Evolutionary conservation across 23 tunicate genomes (phyloP).

Genomic region (Oikopleura dioica): DNA sequence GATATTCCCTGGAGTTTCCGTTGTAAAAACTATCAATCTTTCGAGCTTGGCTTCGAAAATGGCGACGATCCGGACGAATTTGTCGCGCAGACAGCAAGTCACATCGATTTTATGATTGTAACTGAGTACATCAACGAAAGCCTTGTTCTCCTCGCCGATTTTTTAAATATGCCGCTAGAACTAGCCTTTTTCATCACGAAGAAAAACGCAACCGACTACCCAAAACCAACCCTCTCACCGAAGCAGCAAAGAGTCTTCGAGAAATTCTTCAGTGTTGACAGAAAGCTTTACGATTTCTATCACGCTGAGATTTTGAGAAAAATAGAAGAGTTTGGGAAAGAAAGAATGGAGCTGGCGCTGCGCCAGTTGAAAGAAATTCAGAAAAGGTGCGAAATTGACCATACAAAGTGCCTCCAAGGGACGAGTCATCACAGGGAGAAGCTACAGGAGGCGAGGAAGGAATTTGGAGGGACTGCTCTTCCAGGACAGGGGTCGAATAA

Average conservation of each 20-base stretch:
- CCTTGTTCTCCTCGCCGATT: not conserved
- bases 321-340: not conserved
- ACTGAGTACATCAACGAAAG: not conserved
- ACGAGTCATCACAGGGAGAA: too few species aligned
- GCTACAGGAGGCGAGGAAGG: too few species aligned
- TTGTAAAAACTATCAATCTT: too few species aligned
- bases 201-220: not conserved
- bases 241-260: not conserved
- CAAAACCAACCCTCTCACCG: not conserved
- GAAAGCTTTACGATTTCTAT: not conserved
- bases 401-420: not conserved
- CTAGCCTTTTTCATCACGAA: not conserved
- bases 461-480: too few species aligned
- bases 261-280: not conserved
- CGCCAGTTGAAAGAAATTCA: not conserved
- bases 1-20: too few species aligned
- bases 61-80: too few species aligned
- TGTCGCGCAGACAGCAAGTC: too few species aligned
- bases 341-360: not conserved
- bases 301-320: not conserved
- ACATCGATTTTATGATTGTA: not conserved
- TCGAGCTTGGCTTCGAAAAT: too few species aligned
- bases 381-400: not conserved
- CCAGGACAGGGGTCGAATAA: too few species aligned
- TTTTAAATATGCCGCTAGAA: slow-evolving; percentile 2